Evolutionary conservation across 2,113 vertebrate genomes (phyloP).

Genomic region (Esox niger): DNA sequence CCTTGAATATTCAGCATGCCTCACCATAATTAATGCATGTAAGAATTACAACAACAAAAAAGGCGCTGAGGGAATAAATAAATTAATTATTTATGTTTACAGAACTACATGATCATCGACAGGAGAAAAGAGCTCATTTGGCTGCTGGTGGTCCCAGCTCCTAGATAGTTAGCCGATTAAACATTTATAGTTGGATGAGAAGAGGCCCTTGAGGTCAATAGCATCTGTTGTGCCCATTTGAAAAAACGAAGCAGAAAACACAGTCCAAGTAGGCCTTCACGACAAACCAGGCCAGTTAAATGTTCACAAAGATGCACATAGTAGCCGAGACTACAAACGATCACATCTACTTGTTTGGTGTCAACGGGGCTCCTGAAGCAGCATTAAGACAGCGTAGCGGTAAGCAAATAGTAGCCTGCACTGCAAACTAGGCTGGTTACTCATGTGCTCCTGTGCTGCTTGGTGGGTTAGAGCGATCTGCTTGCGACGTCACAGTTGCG

Average conservation of each 20-base stretch:
- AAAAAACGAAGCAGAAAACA: neutral
- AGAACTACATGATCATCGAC: neutral
- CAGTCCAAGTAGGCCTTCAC: neutral
- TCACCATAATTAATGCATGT: neutral
- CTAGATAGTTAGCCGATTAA: slow-evolving; percentile 35
- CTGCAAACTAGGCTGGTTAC: neutral
- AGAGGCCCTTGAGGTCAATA: slow-evolving; percentile 22
- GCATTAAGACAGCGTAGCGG: no score
- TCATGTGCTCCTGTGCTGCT: no score
- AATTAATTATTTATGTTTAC: neutral
- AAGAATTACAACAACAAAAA: neutral
- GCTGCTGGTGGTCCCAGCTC: neutral
- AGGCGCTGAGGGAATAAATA: no score
- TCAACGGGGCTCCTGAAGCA: no score
- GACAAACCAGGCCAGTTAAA: neutral
- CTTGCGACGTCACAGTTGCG: no score
- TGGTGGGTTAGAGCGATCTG: no score
- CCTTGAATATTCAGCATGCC: no score
- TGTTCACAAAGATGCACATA: no score
- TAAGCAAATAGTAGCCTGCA: neutral
- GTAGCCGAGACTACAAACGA: no score
- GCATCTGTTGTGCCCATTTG: slow-evolving; percentile 36
- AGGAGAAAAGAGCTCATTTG: slow-evolving; percentile 1
- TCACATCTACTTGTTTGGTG: no score
- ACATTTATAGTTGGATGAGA: slow-evolving; percentile 31